Evolutionary conservation across 2,888 invertebrate species (phyloP).

Genomic region (Dioctria linearis): DNA sequence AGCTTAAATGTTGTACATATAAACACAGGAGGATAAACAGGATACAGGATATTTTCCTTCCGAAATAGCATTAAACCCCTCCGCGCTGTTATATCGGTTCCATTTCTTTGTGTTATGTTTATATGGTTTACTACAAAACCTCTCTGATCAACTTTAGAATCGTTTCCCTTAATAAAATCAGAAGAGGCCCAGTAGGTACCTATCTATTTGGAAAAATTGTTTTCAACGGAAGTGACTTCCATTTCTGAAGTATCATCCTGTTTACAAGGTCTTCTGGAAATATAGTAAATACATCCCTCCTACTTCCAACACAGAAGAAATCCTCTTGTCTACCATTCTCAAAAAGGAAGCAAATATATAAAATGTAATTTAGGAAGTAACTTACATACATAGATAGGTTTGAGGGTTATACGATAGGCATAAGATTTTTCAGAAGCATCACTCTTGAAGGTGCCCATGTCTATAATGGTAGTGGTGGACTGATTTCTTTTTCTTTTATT

Average conservation of each 20-base stretch:
- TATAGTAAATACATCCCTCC: neutral
- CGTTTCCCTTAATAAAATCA: slow-evolving; percentile 5
- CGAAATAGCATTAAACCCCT: slow-evolving; percentile 17
- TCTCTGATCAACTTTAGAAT: neutral
- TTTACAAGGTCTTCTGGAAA: slow-evolving; percentile 36
- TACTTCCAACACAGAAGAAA: neutral
- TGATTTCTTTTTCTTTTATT: neutral
- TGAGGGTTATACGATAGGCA: neutral
- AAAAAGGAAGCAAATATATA: slow-evolving; percentile 21
- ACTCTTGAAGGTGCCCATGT: neutral
- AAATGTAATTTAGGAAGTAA: slow-evolving; percentile 18
- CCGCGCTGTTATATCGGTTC: too few relatives aligned
- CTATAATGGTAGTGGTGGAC: neutral
- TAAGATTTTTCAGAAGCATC: neutral
- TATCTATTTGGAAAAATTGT: neutral
- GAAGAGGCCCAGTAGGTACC: neutral
- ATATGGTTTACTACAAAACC: neutral
- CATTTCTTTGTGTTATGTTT: neutral
- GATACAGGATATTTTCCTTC: neutral
- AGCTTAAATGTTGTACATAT: neutral
- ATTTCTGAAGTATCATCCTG: slow-evolving; percentile 25
- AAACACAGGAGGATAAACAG: neutral
- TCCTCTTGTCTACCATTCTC: neutral
- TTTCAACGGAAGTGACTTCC: slow-evolving; percentile 13
- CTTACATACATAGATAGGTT: neutral